phyloP scores from a whole-genome alignment of 2,888 invertebrate species.

The Ischnura elegans region DNA sequence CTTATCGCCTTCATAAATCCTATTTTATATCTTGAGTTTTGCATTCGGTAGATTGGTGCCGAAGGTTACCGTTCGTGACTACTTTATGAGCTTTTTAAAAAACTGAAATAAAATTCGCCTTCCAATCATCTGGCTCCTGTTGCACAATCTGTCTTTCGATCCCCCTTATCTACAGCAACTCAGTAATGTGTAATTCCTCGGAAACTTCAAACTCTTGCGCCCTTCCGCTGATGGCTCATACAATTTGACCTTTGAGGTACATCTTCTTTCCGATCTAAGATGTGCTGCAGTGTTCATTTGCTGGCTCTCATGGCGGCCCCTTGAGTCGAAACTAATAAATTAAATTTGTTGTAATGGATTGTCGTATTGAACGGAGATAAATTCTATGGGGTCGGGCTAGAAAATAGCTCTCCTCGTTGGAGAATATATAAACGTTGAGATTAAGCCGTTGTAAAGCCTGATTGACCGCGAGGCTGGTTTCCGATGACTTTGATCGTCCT shows the following conservation, averaged over 20 bases:
- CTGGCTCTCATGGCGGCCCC: neutral
- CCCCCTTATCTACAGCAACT: neutral
- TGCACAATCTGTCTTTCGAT: neutral
- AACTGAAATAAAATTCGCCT: neutral
- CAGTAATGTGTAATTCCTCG: neutral
- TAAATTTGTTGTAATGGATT: neutral
- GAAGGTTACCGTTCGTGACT: neutral
- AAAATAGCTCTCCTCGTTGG: neutral
- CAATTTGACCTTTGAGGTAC: neutral
- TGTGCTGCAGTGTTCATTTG: neutral
- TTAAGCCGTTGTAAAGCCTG: neutral
- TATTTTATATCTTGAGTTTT: too few species aligned
- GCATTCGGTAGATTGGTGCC: neutral
- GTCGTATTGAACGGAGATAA: neutral
- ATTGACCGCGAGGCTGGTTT: slow-evolving; percentile 48
- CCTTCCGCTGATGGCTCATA: neutral
- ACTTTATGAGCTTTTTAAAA: neutral
- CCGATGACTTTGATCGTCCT: slow-evolving; percentile 57
- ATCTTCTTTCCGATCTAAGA: neutral
- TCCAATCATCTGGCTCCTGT: neutral
- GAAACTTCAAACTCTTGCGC: neutral
- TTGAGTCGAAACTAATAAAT: neutral
- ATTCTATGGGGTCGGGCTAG: neutral
- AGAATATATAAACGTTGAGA: neutral
- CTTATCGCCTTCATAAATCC: too few species aligned